These are phyloP conservation scores for Apomyelois bistriatella DNA, from an alignment of 2,888 invertebrate genomes.

Conservation along the genomic window DNA sequence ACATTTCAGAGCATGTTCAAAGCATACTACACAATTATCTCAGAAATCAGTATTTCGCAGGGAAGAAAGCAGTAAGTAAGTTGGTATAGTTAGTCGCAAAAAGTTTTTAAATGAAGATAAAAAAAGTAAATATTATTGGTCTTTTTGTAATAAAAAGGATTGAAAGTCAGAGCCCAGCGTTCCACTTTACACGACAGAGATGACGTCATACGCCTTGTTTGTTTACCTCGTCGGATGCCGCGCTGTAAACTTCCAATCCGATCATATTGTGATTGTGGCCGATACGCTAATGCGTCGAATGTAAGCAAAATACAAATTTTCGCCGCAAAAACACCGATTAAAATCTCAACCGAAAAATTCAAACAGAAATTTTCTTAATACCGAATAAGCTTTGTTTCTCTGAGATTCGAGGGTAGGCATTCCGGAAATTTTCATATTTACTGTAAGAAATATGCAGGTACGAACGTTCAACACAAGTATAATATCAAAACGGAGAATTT, in stretches of 20 bases:
- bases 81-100: too few relatives aligned
- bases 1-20: too few relatives aligned
- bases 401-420: conserved; percentile 69
- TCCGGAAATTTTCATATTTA: conserved; percentile 80
- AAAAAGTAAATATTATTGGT: neutral
- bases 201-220: conserved; percentile 64
- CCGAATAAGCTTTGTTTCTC: conserved; percentile 65
- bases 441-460: conserved; percentile 80
- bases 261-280: conserved; percentile 47
- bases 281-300: conserved; percentile 42
- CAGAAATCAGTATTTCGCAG: too few relatives aligned
- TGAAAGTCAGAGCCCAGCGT: neutral
- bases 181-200: conserved; percentile 17
- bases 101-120: too few relatives aligned
- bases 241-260: conserved; percentile 70
- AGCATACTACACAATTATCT: too few relatives aligned
- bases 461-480: conserved; percentile 78
- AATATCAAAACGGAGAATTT: conserved; percentile 81
- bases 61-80: too few relatives aligned
- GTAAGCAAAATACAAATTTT: conserved; percentile 26
- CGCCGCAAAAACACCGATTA: neutral
- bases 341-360: conserved; percentile 21
- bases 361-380: conserved; percentile 59
- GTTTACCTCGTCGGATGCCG: conserved; percentile 63
- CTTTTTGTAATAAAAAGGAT: neutral